These are phyloP conservation scores for Neoarius graeffei DNA, from an alignment of 2,113 vertebrate genomes.

Conservation along the genomic window DNA sequence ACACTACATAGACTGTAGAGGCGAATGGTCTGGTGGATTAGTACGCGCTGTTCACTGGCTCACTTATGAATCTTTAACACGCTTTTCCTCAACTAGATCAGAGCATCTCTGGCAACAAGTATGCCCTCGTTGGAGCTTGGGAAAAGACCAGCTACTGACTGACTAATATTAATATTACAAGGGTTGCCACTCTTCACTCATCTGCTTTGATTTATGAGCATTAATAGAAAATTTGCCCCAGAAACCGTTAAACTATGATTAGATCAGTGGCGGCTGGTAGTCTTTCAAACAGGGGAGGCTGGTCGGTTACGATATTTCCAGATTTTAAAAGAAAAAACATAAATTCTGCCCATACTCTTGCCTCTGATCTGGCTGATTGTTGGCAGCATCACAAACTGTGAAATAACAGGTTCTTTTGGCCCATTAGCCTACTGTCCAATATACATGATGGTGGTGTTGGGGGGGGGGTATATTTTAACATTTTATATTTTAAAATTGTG, in stretches of 20 bases:
- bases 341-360: no score
- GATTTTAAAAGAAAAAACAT: no score
- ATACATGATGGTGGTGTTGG: no score
- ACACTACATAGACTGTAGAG: slow-evolving; percentile 26
- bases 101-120: slow-evolving; percentile 38
- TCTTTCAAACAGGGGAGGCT: no score
- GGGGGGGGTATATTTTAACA: no score
- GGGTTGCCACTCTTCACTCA: neutral
- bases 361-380: no score
- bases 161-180: slow-evolving; percentile 30
- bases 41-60: slow-evolving; percentile 37
- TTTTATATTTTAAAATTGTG: no score
- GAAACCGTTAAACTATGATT: neutral
- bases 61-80: slow-evolving; percentile 48
- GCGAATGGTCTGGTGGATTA: slow-evolving; percentile 20
- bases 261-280: no score
- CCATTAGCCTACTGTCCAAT: no score
- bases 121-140: slow-evolving; percentile 25
- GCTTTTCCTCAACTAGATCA: slow-evolving; percentile 26
- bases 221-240: neutral
- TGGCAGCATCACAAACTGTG: no score
- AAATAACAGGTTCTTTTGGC: no score
- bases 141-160: slow-evolving; percentile 33
- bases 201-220: neutral
- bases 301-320: no score